Conservation (phyloP, 2,797 vertebrate genomes). For the Gymnoscopelus microlampas region DNA sequence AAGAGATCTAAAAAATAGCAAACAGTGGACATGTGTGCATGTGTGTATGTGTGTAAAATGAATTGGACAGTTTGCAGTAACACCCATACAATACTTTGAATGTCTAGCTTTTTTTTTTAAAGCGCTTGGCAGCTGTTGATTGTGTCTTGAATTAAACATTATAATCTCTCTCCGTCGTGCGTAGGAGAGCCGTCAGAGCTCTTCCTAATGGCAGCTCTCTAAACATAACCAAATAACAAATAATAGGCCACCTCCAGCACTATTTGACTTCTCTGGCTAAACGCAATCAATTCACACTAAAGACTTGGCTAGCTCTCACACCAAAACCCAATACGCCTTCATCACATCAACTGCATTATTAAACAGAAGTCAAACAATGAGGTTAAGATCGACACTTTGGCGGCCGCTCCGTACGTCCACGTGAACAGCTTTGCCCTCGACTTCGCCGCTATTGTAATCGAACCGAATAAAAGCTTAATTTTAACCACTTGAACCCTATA, state of each 20-base stretch:
- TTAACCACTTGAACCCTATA: no score
- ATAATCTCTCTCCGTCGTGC: slow-evolving; percentile 14
- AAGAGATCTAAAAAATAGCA: slow-evolving; percentile 1
- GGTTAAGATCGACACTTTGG: slow-evolving; percentile 51
- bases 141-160: slow-evolving; percentile 9
- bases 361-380: slow-evolving; percentile 58
- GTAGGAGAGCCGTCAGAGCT: slow-evolving; percentile 18
- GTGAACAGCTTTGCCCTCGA: no score
- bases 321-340: slow-evolving; percentile 41
- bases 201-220: slow-evolving; percentile 32
- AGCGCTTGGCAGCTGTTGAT: slow-evolving; percentile 1
- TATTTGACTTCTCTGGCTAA: slow-evolving; percentile 42
- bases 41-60: not conserved
- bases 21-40: not conserved
- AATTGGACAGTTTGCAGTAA: slow-evolving; percentile 11
- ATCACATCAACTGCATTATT: slow-evolving; percentile 58
- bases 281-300: slow-evolving; percentile 43
- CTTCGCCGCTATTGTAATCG: no score
- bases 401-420: no score
- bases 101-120: slow-evolving; percentile 3
- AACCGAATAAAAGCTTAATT: no score
- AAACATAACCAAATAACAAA: slow-evolving; percentile 43
- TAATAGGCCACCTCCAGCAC: slow-evolving; percentile 45
- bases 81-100: slow-evolving; percentile 1
- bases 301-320: slow-evolving; percentile 31